These are phyloP conservation scores for Gnathonemus echidnorhynchus DNA, from an alignment of 2,113 vertebrate species.

Conservation along the genomic window DNA sequence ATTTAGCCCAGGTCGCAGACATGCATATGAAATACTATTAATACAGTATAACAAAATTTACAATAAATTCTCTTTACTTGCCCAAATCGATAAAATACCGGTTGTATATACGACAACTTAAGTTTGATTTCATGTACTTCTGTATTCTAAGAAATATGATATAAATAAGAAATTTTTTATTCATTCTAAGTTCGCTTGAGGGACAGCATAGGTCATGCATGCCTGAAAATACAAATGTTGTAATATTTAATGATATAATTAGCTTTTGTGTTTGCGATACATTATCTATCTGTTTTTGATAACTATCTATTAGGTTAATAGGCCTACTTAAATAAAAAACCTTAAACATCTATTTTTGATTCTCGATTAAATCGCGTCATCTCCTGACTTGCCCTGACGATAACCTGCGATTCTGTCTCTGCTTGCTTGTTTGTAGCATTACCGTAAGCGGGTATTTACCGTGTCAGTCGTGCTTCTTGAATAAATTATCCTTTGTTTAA, in stretches of 20 bases:
- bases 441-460: slow-evolving; percentile 1
- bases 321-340: background rate
- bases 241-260: background rate
- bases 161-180: background rate
- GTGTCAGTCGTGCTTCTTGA: slow-evolving; percentile 15
- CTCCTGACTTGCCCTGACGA: background rate
- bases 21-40: background rate
- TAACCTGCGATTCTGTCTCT: background rate
- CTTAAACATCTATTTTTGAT: background rate
- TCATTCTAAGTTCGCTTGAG: background rate
- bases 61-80: background rate
- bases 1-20: background rate
- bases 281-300: background rate
- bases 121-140: background rate
- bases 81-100: background rate
- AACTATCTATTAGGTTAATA: background rate
- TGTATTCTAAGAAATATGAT: background rate
- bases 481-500: slow-evolving; percentile 35
- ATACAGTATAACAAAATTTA: background rate
- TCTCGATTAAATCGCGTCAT: background rate
- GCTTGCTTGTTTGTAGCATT: background rate
- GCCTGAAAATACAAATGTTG: background rate
- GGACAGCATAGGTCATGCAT: background rate
- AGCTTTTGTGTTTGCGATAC: background rate
- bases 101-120: background rate